A percentile compares a stretch with the other conserved stretches of the same genome.
Evolutionary conservation across 1,140 invertebrate species (phyloP).

Genomic region (Potamilus streckersoni): DNA sequence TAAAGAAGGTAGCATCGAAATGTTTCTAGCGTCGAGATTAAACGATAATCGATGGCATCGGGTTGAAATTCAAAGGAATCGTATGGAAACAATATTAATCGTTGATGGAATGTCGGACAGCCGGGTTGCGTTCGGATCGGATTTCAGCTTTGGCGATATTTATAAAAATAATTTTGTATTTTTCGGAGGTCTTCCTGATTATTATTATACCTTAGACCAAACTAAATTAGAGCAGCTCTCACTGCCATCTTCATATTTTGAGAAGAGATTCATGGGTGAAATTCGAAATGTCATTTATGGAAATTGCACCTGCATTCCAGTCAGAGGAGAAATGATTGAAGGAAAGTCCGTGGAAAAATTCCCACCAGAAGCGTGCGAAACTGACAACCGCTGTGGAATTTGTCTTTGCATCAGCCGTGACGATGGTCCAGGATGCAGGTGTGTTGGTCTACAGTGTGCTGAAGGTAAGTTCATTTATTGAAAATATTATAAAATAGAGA

Average conservation of each 20-base stretch:
- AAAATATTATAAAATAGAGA: no score
- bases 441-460: constrained; percentile 29
- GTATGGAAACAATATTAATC: constrained; percentile 52
- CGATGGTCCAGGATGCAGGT: constrained; percentile 43
- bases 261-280: constrained; percentile 38
- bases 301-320: constrained; percentile 59
- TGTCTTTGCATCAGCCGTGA: constrained; percentile 53
- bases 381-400: constrained; percentile 48
- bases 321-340: constrained; percentile 45
- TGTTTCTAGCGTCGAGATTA: constrained; percentile 40
- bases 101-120: constrained; percentile 49
- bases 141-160: constrained; percentile 48
- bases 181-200: constrained; percentile 56
- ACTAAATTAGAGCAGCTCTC: constrained; percentile 33
- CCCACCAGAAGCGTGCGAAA: constrained; percentile 53
- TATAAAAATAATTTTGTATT: constrained; percentile 48
- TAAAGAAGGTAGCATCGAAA: constrained; percentile 45
- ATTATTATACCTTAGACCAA: constrained; percentile 5
- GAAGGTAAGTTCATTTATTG: constrained; percentile 36
- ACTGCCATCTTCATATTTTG: constrained; percentile 42
- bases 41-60: constrained; percentile 59
- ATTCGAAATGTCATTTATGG: constrained; percentile 62
- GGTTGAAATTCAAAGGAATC: constrained; percentile 54
- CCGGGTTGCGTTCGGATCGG: constrained; percentile 48
- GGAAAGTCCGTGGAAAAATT: constrained; percentile 27